Base-by-base conservation (phyloP, 2,797 vertebrate genomes). In the Novumbra hubbsi region DNA sequence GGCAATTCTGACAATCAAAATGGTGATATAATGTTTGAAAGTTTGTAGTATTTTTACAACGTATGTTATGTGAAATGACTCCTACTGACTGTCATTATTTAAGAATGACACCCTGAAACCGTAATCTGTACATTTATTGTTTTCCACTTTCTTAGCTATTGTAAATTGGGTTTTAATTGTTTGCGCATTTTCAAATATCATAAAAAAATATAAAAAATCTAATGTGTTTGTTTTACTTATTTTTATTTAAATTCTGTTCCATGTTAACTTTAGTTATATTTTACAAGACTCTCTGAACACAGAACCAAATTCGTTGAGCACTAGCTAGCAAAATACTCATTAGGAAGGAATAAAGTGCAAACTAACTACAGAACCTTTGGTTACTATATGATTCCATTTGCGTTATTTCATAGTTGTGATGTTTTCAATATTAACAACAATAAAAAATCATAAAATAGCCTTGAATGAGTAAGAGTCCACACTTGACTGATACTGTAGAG, bases 1-100 rank as follows among this genome's bases (percentile, higher is more conserved):
- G 90, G 84, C 66, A 72, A 79, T 83, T 83, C 77, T 70, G 79
- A 84, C 79, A 79, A 79, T 78, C 63, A 78, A 4, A 71, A 68
- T 60, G 0, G 21, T 71, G 34, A 45, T 55, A 79, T 78, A 76
- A 80, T 65, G 73, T 85, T 77, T 81, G 76, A 80, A 80, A 72
- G 75, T 85, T 84, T 83, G 52, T 82, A 80, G 70, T 62, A 73
- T 73, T 76, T 78, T 82, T 80, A 71, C 74, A 55, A 70, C 69
- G 15, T 67, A 50, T 77, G 2, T 11, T 73, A 73, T 80, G 49
- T 57, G 52, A 57, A 21, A 21, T 57, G 55, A 57, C 55, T 57
- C n/a, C 55, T 57, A 11, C 2, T 57, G 62, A 57, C 21, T 57
- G 55, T 57, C 55, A 64, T 64, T 64, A 64, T 64, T 64, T 64